Percentiles rank a stretch among this genome's conserved stretches.
Conservation (phyloP, 2,797 vertebrate species). For the Enteromius unitaeniatus region DNA sequence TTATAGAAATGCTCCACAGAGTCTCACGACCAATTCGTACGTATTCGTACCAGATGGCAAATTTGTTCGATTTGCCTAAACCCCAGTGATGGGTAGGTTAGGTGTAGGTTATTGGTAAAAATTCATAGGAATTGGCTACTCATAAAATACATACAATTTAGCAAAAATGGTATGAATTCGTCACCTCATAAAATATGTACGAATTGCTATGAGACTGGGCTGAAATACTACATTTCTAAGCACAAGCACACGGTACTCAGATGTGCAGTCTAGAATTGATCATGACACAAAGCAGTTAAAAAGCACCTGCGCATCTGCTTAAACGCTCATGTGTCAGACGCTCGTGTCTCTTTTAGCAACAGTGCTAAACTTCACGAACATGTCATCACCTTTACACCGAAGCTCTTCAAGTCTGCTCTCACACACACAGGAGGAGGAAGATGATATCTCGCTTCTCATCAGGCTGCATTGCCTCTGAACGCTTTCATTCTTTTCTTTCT, state of each 20-base stretch:
- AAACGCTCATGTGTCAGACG: constrained; percentile 27
- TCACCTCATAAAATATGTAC: no score
- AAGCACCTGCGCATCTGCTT: not conserved
- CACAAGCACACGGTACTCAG: not conserved
- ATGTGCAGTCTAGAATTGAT: not conserved
- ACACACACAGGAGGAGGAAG: constrained; percentile 16
- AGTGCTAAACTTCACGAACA: constrained; percentile 12
- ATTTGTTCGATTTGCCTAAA: no score
- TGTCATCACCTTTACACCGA: constrained; percentile 29
- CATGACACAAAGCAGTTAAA: not conserved
- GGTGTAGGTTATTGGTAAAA: no score
- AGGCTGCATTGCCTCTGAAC: constrained; percentile 37
- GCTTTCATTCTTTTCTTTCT: constrained; percentile 55
- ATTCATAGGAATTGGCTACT: no score
- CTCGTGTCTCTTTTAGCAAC: not conserved
- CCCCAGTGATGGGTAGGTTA: no score
- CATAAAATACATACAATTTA: no score
- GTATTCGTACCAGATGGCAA: no score
- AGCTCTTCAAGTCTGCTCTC: not conserved
- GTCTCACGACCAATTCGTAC: no score
- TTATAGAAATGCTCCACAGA: no score
- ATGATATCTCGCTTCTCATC: constrained; percentile 63
- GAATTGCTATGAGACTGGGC: no score
- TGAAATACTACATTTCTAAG: not conserved
- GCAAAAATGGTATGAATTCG: no score